These are phyloP conservation scores for Anolis apletophallus DNA, from an alignment of 2,797 vertebrate species.

Conservation along the genomic window DNA sequence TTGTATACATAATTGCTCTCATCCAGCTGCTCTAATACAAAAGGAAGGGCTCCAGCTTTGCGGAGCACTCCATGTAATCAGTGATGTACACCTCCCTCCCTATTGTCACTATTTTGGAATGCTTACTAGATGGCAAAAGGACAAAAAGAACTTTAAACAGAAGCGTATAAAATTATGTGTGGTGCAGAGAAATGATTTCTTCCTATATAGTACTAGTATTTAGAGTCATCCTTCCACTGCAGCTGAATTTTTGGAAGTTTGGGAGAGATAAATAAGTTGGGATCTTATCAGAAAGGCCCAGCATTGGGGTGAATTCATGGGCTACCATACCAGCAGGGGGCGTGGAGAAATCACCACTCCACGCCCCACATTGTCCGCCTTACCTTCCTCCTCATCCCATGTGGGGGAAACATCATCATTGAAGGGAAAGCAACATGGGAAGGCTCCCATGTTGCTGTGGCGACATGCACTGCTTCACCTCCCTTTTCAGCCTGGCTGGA, in stretches of 20 bases:
- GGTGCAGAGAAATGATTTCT: neutral
- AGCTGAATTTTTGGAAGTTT: neutral
- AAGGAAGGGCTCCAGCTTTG: neutral
- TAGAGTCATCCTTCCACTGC: neutral
- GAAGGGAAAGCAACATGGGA: too few relatives aligned
- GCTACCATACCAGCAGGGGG: too few relatives aligned
- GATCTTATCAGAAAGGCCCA: too few relatives aligned
- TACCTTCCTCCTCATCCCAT: too few relatives aligned
- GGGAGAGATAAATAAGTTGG: neutral
- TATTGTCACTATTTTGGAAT: neutral
- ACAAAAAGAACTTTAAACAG: neutral
- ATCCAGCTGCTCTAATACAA: conserved; percentile 1
- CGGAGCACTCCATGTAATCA: neutral
- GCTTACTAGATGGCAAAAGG: neutral
- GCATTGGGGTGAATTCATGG: too few relatives aligned
- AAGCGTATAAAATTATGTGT: neutral
- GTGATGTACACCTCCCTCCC: neutral
- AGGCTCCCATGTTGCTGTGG: too few relatives aligned
- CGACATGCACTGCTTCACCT: too few relatives aligned
- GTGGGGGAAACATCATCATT: too few relatives aligned
- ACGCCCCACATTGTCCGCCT: too few relatives aligned
- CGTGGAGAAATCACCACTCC: too few relatives aligned
- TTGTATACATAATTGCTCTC: neutral
- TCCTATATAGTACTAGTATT: neutral
- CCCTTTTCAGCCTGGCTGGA: too few relatives aligned